These are phyloP conservation scores for Ceyx margarethae DNA, from an alignment of 2,113 vertebrate genomes.

Conservation along the genomic window DNA sequence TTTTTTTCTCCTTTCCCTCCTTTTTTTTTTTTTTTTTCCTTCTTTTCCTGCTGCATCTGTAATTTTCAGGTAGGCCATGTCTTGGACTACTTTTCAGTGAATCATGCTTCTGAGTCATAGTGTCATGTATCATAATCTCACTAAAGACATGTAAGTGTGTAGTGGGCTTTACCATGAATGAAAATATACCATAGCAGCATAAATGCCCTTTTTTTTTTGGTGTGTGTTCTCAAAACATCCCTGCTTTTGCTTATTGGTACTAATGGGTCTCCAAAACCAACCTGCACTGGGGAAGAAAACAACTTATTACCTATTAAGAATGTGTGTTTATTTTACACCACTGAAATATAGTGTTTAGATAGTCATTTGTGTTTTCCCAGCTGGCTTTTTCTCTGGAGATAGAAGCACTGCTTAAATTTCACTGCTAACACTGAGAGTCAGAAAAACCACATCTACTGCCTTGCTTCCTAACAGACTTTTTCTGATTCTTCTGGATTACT, in stretches of 20 bases:
- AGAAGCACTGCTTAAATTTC: constrained; percentile 10
- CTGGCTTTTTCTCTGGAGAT: constrained; percentile 31
- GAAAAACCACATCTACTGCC: not conserved
- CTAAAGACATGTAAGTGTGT: not conserved
- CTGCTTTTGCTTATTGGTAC: not conserved
- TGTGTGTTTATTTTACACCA: not conserved
- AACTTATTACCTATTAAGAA: not conserved
- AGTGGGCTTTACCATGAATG: not conserved
- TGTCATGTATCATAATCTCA: not conserved
- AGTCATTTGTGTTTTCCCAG: constrained; percentile 18
- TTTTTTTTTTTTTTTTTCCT: not conserved
- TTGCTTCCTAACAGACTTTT: constrained; percentile 55
- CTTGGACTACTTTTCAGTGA: constrained; percentile 23
- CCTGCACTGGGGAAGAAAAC: not conserved
- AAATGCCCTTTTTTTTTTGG: not conserved
- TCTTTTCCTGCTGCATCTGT: constrained; percentile 3
- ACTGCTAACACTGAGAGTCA: not conserved
- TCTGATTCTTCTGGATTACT: constrained; percentile 50
- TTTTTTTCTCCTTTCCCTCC: not conserved
- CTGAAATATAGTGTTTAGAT: not conserved
- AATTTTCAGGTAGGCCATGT: constrained; percentile 34
- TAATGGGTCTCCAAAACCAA: not conserved
- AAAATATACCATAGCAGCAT: not conserved
- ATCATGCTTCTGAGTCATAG: not conserved
- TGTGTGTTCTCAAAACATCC: not conserved